Evolutionary conservation across 2,797 vertebrate genomes (phyloP).

Genomic region (Sebastolobus altivelis): DNA sequence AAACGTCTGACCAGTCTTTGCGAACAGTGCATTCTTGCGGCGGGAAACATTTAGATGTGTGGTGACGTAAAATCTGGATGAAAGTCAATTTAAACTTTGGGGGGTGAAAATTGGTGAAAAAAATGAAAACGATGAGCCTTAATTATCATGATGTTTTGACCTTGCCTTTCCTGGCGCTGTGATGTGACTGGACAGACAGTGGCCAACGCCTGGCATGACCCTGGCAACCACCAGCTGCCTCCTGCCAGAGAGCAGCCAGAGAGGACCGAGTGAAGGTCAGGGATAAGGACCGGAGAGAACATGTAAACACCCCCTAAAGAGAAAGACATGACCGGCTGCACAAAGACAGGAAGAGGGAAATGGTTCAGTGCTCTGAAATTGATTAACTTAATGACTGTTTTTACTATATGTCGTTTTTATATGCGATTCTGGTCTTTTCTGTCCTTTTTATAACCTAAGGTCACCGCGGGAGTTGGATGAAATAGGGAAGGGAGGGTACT

Average conservation of each 20-base stretch:
- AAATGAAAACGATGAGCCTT: conserved; percentile 11
- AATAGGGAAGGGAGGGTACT: neutral
- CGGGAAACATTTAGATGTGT: neutral
- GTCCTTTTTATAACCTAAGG: conserved; percentile 8
- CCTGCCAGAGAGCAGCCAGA: conserved; percentile 67
- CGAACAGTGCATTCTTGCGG: neutral
- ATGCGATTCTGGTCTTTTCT: conserved; percentile 6
- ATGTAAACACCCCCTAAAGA: conserved; percentile 52
- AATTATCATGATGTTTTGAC: conserved; percentile 60
- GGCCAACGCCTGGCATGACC: conserved; percentile 79
- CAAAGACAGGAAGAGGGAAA: conserved; percentile 26
- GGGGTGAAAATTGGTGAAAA: conserved; percentile 1
- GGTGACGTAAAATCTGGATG: neutral
- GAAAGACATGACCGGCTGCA: conserved; percentile 36
- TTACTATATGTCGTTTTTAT: conserved; percentile 5
- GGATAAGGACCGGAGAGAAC: conserved; percentile 59
- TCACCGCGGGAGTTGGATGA: neutral
- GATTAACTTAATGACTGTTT: conserved; percentile 10
- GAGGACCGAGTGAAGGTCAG: conserved; percentile 76
- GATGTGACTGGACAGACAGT: conserved; percentile 67
- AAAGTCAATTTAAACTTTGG: neutral
- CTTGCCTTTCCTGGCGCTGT: conserved; percentile 68
- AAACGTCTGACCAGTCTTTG: neutral
- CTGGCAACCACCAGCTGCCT: conserved; percentile 78
- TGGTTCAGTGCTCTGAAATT: neutral